Base-by-base conservation (phyloP, 2,113 vertebrate genomes). In the Rhinoptilus africanus region DNA sequence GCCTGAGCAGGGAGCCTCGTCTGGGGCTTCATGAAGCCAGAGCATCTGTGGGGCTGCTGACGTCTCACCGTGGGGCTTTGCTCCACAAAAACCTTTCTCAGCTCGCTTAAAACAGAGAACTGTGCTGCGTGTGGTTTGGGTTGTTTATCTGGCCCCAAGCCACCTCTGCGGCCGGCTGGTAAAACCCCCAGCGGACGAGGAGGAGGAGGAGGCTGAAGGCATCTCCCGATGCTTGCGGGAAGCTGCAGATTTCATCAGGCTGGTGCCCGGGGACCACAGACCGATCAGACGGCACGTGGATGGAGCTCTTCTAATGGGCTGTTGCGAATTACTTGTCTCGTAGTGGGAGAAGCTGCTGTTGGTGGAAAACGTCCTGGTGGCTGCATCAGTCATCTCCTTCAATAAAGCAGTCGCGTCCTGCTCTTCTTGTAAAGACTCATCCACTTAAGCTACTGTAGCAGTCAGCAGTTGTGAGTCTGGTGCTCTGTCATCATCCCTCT, bases 401-500 rank as follows among this genome's bases (percentile, higher is more conserved):
- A 12, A 79, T 39, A 80, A 66, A 34, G 82, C 92, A 74, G 1
- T 35, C 41, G 50, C 48, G 35, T 93, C 92, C 28, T 73, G 12
- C 85, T 95, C 84, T 45, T n/a, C 67, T 72, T 43, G 37, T 86
- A 95, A 71, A 72, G 92, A 68, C 68, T 78, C 64, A 30, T 76
- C 71, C 72, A 60, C 23, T 71, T 79, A 35, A 89, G 85, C 77
- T 73, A 34, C 67, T n/a, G 79, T 6, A 37, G 79, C 73, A 50
- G 85, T 56, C 16, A 28, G 87, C 89, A 93, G 92, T 57, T 66
- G 7, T 77, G 7, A 85, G 54, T 71, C 88, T 79, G 96, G 5
- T 84, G 82, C 84, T 92, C 83, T 74, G 91, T 92, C 93, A 93
- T 89, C 94, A 34, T 79, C 86, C 72, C 51, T 64, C 69, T 54